Evolutionary conservation across 2,113 vertebrate species (phyloP).

Genomic region (Hystrix brachyura): DNA sequence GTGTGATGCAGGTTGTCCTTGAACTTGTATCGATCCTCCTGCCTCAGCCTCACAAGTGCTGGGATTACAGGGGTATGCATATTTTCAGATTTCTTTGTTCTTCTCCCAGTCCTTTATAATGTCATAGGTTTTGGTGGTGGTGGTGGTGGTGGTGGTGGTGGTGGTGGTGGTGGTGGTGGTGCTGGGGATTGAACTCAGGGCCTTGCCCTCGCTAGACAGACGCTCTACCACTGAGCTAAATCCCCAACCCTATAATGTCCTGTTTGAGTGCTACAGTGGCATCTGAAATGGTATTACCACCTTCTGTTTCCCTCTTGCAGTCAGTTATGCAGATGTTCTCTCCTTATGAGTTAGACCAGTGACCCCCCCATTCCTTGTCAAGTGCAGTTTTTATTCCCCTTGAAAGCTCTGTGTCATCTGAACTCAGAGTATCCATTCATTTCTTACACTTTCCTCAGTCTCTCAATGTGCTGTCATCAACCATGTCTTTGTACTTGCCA

Average conservation of each 20-base stretch:
- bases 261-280: not conserved
- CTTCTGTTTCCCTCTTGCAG: not conserved
- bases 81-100: slow-evolving; percentile 37
- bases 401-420: not conserved
- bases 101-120: not conserved
- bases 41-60: not conserved
- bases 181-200: too few species aligned
- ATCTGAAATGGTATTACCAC: not conserved
- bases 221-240: too few species aligned
- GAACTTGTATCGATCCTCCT: not conserved
- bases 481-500: slow-evolving; percentile 30
- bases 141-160: too few species aligned
- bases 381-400: not conserved
- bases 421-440: not conserved
- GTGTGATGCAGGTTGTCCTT: not conserved
- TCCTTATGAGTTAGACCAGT: slow-evolving; percentile 1
- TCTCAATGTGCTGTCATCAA: not conserved
- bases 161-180: too few species aligned
- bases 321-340: not conserved
- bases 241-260: not conserved
- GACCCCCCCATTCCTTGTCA: not conserved
- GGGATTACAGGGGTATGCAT: not conserved
- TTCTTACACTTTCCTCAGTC: not conserved
- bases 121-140: not conserved
- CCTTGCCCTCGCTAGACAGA: too few species aligned